Base-by-base conservation (phyloP, 2,797 vertebrate genomes). In the Chromobotia macracanthus region DNA sequence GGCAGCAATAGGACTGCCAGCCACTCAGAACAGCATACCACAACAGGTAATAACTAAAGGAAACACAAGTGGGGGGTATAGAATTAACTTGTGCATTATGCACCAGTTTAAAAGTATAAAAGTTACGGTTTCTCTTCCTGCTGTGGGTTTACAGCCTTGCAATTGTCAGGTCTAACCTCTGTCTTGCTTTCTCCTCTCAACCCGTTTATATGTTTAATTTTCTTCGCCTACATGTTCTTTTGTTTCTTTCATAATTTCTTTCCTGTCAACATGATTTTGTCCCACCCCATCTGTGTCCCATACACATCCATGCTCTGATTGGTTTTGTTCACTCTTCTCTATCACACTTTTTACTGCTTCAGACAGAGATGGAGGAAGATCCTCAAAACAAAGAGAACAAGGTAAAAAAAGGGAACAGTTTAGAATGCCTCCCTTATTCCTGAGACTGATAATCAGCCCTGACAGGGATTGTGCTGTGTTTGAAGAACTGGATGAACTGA, bases 341-440 rank as follows among this genome's bases (percentile, higher is more conserved):
- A 53, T 84, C 85, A 76, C 87, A 87, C 86, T 89, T 84, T 85
- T 73, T 79, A 79, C 87, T 71, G 79, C 84, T 80, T 83, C 86
- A 93, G 93, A 91, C 89, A 86, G 92, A 93, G 89, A 91, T 90
- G 84, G 92, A 93, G 58, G 93, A 93, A 79, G 93, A 94, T 87
- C 89, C 90, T 91, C 93, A 93, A 81, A 93, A 91, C 91, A 94
- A 94, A 91, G 93, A 94, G 87, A 93, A 92, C 90, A 94, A 94
- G 93, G 93, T 94, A 93, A 90, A 88, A 77, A 12, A n/a, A 61
- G 77, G 15, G 10, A 19, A 23, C 19, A 21, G 15, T 19, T 46
- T 38, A 13, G 58, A 46, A 61, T 25, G 61, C 21, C 21, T 41
- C n/a, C 38, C 38, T 51, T 21, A 28, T 55, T 78, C 21, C 23